phyloP scores from a whole-genome alignment of 2,797 vertebrate genomes.

The Sardinella longiceps region DNA sequence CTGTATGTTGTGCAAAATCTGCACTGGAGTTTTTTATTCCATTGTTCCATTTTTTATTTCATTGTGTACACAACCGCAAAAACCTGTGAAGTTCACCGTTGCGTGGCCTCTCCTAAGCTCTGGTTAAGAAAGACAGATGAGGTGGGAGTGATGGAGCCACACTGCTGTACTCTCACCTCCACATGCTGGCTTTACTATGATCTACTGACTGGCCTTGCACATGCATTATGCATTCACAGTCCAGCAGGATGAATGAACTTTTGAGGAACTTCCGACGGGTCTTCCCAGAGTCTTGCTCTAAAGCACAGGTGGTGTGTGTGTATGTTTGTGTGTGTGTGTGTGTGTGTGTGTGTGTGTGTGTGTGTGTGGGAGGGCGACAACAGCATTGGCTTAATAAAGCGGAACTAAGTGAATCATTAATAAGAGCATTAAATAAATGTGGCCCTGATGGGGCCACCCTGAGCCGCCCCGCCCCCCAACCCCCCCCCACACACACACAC shows the following conservation, averaged over 20 bases:
- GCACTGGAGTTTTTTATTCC: no score
- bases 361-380: conserved; percentile 28
- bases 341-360: neutral
- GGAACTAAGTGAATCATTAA: conserved; percentile 73
- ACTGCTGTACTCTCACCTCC: conserved; percentile 38
- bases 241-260: conserved; percentile 50
- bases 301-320: neutral
- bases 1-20: no score
- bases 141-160: conserved; percentile 26
- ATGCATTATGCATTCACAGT: conserved; percentile 50
- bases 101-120: neutral
- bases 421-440: conserved; percentile 68
- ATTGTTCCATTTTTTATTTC: no score
- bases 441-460: conserved; percentile 44
- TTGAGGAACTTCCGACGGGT: conserved; percentile 43
- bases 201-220: conserved; percentile 47
- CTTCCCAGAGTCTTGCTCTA: conserved; percentile 30
- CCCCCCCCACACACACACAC: conserved; percentile 14
- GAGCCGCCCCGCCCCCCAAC: conserved; percentile 30
- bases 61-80: no score
- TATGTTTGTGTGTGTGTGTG: neutral
- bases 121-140: conserved; percentile 22
- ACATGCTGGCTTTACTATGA: conserved; percentile 40
- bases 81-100: no score
- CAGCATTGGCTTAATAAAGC: conserved; percentile 65